Conservation (phyloP, 2,888 invertebrate species). For the Drosophila algonquin region DNA sequence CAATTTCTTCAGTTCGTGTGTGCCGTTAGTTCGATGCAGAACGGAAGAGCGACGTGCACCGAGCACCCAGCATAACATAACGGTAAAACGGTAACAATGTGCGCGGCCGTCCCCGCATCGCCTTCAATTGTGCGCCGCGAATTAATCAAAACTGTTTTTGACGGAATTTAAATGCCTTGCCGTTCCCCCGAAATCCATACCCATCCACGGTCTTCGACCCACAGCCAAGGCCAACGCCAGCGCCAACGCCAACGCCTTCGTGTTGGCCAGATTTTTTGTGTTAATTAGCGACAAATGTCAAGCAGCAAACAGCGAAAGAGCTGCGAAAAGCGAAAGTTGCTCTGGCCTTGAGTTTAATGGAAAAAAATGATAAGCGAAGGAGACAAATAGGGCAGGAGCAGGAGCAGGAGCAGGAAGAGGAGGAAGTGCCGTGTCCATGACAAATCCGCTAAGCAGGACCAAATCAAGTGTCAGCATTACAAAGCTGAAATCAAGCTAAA, state of each 20-base stretch:
- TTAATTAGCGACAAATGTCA: conserved; percentile 50
- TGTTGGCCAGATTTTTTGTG: conserved; percentile 36
- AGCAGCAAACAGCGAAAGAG: not conserved
- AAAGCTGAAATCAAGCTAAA: conserved; percentile 13
- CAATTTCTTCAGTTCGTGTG: conserved; percentile 43
- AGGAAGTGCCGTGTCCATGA: conserved; percentile 6
- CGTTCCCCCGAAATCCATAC: not conserved
- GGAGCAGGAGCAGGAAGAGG: not conserved
- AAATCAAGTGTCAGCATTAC: conserved; percentile 41
- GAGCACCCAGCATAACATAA: conserved; percentile 1
- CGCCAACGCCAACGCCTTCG: conserved; percentile 22
- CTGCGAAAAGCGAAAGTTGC: conserved; percentile 31
- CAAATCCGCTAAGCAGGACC: conserved; percentile 23
- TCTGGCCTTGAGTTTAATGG: conserved; percentile 49
- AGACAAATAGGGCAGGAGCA: conserved; percentile 1
- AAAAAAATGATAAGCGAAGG: conserved; percentile 28
- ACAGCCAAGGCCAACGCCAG: conserved; percentile 12
- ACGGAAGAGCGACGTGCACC: conserved; percentile 50
- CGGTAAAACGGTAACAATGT: conserved; percentile 30
- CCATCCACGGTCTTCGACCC: not conserved
- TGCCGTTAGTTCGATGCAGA: conserved; percentile 73
- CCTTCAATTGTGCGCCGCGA: conserved; percentile 38
- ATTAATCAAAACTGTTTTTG: conserved; percentile 59
- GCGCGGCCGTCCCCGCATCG: conserved; percentile 44
- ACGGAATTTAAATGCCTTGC: conserved; percentile 18